phyloP scores from a whole-genome alignment of 2,113 vertebrate genomes.

The Merops nubicus region DNA sequence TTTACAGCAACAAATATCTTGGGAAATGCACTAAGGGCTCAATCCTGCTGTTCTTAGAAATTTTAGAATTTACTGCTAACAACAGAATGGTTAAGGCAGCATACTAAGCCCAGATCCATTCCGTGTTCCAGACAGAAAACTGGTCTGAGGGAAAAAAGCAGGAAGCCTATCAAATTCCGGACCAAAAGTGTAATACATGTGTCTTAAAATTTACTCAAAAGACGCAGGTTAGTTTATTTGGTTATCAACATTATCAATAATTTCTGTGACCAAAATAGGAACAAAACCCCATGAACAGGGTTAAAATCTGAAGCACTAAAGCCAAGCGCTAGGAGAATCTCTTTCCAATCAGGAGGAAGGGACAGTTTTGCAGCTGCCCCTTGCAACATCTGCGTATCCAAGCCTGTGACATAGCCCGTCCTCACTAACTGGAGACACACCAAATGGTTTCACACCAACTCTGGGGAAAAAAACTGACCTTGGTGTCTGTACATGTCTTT shows the following conservation, averaged over 20 bases:
- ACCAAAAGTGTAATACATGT: neutral
- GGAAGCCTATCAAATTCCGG: neutral
- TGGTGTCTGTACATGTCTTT: neutral
- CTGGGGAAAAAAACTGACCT: neutral
- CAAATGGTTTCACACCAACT: rapidly evolving
- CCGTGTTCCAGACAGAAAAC: neutral
- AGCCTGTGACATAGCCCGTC: neutral
- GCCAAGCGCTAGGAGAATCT: neutral
- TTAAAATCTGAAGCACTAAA: neutral
- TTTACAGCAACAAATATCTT: conserved; percentile 22
- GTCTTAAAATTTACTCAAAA: neutral
- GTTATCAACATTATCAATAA: neutral
- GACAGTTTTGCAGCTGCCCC: neutral
- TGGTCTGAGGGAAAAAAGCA: neutral
- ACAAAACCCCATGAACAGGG: neutral
- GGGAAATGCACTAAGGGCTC: conserved; percentile 2
- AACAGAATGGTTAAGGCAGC: neutral
- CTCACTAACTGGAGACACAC: neutral
- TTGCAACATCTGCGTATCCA: neutral
- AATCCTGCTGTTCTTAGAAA: neutral
- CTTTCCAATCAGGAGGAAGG: neutral
- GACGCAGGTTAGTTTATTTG: neutral
- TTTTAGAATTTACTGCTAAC: neutral
- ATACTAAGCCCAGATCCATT: neutral
- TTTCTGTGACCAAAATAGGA: neutral